Evolutionary conservation across 92 coral and sea anemone species (phyloP).

Genomic region (Blastomussa wellsi): DNA sequence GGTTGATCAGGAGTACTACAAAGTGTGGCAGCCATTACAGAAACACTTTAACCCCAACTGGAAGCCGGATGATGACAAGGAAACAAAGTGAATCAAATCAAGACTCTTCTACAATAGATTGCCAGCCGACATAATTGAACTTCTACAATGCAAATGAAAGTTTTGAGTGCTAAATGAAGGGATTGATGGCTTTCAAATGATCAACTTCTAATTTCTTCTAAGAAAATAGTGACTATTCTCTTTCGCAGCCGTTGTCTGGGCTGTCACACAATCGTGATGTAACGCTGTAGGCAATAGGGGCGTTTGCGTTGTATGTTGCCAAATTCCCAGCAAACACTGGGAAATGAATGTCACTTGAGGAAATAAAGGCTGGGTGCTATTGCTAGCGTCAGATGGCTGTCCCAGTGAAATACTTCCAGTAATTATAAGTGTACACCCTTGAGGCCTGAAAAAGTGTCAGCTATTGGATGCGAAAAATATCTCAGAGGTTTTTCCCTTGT

Average conservation of each 20-base stretch:
- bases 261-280: neutral
- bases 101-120: neutral
- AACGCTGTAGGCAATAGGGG: neutral
- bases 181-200: neutral
- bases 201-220: neutral
- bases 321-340: no score
- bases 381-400: no score
- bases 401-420: no score
- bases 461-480: no score
- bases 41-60: slow-evolving; percentile 84
- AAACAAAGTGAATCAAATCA: neutral
- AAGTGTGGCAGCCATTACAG: slow-evolving; percentile 81
- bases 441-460: no score
- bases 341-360: no score
- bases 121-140: neutral
- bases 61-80: slow-evolving; percentile 30
- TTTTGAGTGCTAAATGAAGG: neutral
- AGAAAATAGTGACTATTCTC: neutral
- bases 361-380: no score
- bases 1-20: slow-evolving; percentile 84
- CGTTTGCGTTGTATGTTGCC: neutral
- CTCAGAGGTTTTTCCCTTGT: no score
- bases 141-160: neutral
- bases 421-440: no score
- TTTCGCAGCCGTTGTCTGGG: neutral